Percentiles rank a stretch among this genome's conserved stretches.
Conservation (phyloP, 1,140 invertebrate species). For the Tetraneura akinire region DNA sequence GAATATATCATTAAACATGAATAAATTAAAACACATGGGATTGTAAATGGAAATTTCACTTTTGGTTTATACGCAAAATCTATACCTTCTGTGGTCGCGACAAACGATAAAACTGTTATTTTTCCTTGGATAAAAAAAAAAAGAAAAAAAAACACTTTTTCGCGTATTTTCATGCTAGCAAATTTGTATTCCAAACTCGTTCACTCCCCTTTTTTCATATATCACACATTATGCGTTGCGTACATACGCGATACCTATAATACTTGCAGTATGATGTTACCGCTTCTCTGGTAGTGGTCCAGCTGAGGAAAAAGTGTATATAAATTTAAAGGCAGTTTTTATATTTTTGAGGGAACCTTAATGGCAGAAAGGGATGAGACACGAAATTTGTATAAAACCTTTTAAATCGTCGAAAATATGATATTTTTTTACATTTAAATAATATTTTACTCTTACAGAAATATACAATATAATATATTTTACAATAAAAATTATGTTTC, state of each 20-base stretch:
- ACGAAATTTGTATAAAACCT: not conserved
- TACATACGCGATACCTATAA: not conserved
- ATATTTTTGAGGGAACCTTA: not conserved
- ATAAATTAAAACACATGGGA: too few relatives aligned
- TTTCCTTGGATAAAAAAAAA: conserved; percentile 1
- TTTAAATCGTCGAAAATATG: not conserved
- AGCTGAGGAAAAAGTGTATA: not conserved
- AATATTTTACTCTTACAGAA: not conserved
- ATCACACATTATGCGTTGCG: conserved; percentile 12
- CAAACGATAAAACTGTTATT: conserved; percentile 28
- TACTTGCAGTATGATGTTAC: too few relatives aligned
- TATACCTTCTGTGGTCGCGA: conserved; percentile 15
- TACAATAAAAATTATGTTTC: too few relatives aligned
- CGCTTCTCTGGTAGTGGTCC: too few relatives aligned
- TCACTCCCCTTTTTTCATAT: not conserved
- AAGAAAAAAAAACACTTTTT: too few relatives aligned
- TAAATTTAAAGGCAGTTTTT: conserved; percentile 24
- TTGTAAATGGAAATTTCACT: too few relatives aligned
- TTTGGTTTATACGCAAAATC: not conserved
- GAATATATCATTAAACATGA: too few relatives aligned
- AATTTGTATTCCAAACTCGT: conserved; percentile 44
- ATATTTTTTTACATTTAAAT: not conserved
- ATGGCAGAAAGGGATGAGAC: not conserved
- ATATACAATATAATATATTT: too few relatives aligned
- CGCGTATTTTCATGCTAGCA: not conserved